These are phyloP conservation scores for Siniperca scherzeri DNA, from an alignment of 2,797 vertebrate species.

Conservation along the genomic window DNA sequence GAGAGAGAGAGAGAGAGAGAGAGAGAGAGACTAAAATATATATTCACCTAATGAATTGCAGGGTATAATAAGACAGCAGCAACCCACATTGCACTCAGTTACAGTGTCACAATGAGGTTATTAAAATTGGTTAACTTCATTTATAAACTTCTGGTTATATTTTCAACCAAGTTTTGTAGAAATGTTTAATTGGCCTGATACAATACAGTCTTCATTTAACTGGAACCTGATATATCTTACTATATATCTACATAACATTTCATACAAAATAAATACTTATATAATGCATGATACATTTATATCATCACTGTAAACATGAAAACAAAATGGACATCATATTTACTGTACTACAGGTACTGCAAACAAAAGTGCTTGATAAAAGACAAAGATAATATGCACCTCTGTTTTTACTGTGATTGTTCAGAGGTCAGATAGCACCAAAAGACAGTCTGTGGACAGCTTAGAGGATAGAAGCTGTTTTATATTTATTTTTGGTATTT, in stretches of 20 bases:
- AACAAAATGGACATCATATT: slow-evolving; percentile 77
- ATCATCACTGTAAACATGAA: slow-evolving; percentile 84
- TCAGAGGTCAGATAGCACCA: slow-evolving; percentile 80
- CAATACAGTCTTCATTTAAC: slow-evolving; percentile 54
- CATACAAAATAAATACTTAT: slow-evolving; percentile 84
- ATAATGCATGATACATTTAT: slow-evolving; percentile 80
- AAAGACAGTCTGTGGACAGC: slow-evolving; percentile 62
- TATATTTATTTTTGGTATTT: slow-evolving; percentile 76
- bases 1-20: slow-evolving; percentile 35
- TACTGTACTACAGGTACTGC: slow-evolving; percentile 76
- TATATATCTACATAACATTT: slow-evolving; percentile 72
- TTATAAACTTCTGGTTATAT: slow-evolving; percentile 63
- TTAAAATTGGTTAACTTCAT: slow-evolving; percentile 60
- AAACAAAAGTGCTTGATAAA: slow-evolving; percentile 77
- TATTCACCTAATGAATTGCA: slow-evolving; percentile 76
- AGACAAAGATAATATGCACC: slow-evolving; percentile 69
- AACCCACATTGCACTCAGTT: slow-evolving; percentile 71
- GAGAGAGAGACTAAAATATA: slow-evolving; percentile 68
- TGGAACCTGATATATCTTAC: slow-evolving; percentile 73
- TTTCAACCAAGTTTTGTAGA: slow-evolving; percentile 61
- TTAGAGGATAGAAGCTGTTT: slow-evolving; percentile 64
- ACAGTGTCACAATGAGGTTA: slow-evolving; percentile 79
- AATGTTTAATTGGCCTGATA: slow-evolving; percentile 51
- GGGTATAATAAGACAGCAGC: slow-evolving; percentile 77
- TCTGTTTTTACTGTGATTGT: slow-evolving; percentile 78